These are phyloP conservation scores for Drosophila prolongata DNA, from an alignment of 2,888 invertebrate genomes.

Conservation along the genomic window DNA sequence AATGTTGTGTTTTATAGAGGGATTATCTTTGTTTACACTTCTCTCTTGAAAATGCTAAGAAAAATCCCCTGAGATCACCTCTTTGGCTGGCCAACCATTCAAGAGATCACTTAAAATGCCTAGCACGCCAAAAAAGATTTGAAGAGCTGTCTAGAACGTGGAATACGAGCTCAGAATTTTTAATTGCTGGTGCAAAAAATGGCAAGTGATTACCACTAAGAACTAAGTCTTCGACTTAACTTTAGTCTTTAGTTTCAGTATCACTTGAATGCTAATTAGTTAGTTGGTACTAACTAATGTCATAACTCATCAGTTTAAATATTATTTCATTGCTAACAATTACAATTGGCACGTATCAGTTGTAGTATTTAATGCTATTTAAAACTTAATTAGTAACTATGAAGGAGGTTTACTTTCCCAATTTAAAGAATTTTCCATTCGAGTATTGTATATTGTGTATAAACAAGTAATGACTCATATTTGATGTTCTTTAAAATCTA, in stretches of 20 bases:
- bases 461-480: too few relatives aligned
- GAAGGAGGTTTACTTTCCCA: too few relatives aligned
- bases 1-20: conserved; percentile 15
- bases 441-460: too few relatives aligned
- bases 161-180: conserved; percentile 18
- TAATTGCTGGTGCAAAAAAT: not conserved
- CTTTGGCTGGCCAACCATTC: conserved; percentile 42
- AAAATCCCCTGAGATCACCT: conserved; percentile 23
- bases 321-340: not conserved
- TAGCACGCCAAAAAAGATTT: conserved; percentile 13
- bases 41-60: not conserved
- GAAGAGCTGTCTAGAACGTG: not conserved
- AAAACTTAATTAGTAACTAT: too few relatives aligned
- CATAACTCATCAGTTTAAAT: not conserved
- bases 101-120: conserved; percentile 1
- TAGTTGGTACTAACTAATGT: not conserved
- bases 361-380: not conserved
- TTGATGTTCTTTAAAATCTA: too few relatives aligned
- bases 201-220: not conserved
- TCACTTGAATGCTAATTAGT: conserved; percentile 5
- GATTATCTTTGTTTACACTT: conserved; percentile 33
- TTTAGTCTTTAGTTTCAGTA: not conserved
- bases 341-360: not conserved
- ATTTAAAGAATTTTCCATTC: too few relatives aligned
- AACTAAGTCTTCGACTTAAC: conserved; percentile 22